phyloP scores from a whole-genome alignment of 53 echinoderm and acorn worm species.

The Henricia sp. region DNA sequence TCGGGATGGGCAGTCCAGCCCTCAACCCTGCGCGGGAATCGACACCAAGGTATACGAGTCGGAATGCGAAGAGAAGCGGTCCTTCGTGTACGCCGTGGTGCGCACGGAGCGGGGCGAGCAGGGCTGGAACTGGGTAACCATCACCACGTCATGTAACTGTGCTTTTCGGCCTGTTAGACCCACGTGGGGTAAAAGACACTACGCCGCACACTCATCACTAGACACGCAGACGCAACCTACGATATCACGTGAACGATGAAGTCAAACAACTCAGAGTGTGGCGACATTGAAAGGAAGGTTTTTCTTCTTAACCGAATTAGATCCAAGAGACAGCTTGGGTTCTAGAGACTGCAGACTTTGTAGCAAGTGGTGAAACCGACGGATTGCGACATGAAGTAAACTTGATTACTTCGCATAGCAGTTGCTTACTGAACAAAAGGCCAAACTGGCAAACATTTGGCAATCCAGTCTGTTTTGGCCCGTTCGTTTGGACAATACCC shows the following conservation, averaged over 20 bases:
- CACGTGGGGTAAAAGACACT: neutral
- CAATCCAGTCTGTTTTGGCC: too few species aligned
- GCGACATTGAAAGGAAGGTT: neutral
- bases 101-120: conserved; percentile 71
- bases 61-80: conserved; percentile 75
- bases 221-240: conserved; percentile 53
- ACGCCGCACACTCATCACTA: neutral
- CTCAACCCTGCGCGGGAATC: conserved; percentile 75
- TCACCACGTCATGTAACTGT: conserved; percentile 89
- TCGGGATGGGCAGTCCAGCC: conserved; percentile 38
- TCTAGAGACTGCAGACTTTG: too few species aligned
- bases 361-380: too few species aligned
- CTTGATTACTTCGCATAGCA: too few species aligned
- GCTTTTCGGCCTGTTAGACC: conserved; percentile 61
- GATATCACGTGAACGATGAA: conserved; percentile 45
- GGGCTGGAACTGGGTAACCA: conserved; percentile 91
- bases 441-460: too few species aligned
- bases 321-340: too few species aligned
- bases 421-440: too few species aligned
- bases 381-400: too few species aligned
- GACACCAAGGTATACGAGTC: conserved; percentile 77
- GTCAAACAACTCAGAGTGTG: neutral
- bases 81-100: conserved; percentile 91
- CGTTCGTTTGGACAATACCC: too few species aligned
- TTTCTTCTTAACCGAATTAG: too few species aligned